Percentiles rank a stretch among this genome's conserved stretches.
These are phyloP conservation scores for Melanostigma gelatinosum DNA, from an alignment of 2,113 vertebrate species.

Conservation along the genomic window DNA sequence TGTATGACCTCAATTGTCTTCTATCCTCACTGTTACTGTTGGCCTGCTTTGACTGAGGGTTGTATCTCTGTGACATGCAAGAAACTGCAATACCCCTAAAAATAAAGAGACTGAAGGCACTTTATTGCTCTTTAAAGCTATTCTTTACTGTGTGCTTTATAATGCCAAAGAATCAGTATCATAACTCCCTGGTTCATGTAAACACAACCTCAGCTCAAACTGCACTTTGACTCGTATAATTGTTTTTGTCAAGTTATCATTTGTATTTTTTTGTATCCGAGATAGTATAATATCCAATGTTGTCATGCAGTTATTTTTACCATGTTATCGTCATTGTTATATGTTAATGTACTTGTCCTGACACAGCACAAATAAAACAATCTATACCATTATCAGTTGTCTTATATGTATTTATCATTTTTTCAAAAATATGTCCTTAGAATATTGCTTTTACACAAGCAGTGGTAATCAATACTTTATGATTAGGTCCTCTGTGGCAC, in stretches of 20 bases:
- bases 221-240: no score
- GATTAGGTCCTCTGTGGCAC: background rate
- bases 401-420: background rate
- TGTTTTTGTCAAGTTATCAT: no score
- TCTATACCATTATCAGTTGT: background rate
- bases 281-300: no score
- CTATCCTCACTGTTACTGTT: background rate
- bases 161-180: no score
- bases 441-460: background rate
- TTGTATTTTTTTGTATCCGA: no score
- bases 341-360: background rate
- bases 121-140: no score
- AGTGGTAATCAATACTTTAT: background rate
- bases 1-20: background rate
- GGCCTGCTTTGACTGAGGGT: background rate
- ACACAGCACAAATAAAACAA: constrained; percentile 9
- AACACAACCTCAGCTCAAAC: no score
- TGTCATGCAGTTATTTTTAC: background rate
- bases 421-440: background rate
- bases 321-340: background rate
- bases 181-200: no score
- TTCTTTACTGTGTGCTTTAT: no score
- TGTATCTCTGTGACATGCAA: no score
- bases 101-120: background rate
- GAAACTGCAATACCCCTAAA: background rate